Base-by-base conservation (phyloP, 2,797 vertebrate genomes). In the Limosa lapponica region DNA sequence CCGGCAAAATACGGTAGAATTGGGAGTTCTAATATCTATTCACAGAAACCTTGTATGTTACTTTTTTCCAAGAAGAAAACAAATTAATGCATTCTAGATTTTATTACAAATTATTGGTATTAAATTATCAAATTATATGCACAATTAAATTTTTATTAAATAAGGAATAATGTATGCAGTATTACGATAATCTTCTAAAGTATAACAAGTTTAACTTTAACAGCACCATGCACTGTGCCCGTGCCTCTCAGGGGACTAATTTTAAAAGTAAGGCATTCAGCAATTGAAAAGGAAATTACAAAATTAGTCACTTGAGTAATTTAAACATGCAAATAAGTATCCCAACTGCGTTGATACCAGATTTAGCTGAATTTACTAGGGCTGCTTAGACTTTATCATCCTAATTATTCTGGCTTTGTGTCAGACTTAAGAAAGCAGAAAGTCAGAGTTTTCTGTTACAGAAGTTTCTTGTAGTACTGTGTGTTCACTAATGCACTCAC, bases 81-180 rank as follows among this genome's bases (percentile, higher is more conserved):
- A 91, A 95, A 94, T 57, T 13, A 79, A 92, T 74, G 69, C 82
- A 77, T 96, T 96, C 95, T 95, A 80, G 81, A 97, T 91, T 96
- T 93, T 92, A 77, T 89, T 97, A 97, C 94, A 96, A 98, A 96
- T 93, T 93, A 97, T 98, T 97, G 97, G 93, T 96, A 97, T 97
- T 94, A 97, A 98, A 98, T 98, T 97, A 98, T 81, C 97, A 97
- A 96, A 98, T 98, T 97, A 98, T 97, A 98, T 97, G 97, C 98
- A 98, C 97, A 98, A 98, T 98, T 98, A 98, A 96, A 93, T 96
- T 97, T 98, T 97, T 98, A 97, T 98, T 98, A 98, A 98, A 97
- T 90, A 97, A 97, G 97, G 97, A 97, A 97, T 96, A 98, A 86
- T 95, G 61, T 96, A 88, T 96, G 97, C 93, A 95, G 96, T 96